These are phyloP conservation scores for Ariolimax columbianus DNA, from an alignment of 2,888 invertebrate genomes.

Conservation along the genomic window DNA sequence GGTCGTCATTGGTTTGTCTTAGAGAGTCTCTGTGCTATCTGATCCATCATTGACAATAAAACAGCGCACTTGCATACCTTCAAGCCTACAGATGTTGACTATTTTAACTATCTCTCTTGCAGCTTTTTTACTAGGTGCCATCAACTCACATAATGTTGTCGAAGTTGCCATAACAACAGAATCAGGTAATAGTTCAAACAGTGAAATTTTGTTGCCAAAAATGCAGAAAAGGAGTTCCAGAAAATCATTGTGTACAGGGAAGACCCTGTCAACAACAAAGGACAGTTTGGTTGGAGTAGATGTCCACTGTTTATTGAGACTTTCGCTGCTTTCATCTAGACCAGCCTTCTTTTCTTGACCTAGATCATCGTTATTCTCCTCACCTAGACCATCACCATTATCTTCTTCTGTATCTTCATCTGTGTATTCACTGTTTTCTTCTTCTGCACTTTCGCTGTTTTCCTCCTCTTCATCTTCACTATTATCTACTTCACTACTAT, in stretches of 20 bases:
- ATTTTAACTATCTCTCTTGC: conserved; percentile 2
- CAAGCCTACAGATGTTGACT: neutral
- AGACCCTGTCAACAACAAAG: conserved; percentile 3
- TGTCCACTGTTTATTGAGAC: neutral
- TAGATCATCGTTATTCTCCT: neutral
- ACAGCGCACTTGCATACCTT: neutral
- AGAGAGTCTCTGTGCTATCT: neutral
- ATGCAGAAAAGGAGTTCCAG: neutral
- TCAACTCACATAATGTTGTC: neutral
- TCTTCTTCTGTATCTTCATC: neutral
- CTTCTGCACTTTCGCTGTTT: neutral
- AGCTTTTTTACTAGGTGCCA: conserved; percentile 6
- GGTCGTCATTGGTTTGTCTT: too few relatives aligned
- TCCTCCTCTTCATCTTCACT: neutral
- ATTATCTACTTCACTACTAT: neutral
- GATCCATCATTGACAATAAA: neutral
- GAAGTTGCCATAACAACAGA: neutral
- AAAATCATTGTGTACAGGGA: neutral
- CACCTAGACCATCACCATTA: neutral
- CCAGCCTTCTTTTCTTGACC: neutral
- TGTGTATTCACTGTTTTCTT: neutral
- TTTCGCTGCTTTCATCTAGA: neutral
- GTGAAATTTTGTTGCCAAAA: neutral
- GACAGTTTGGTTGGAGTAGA: neutral
- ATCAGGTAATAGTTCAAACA: neutral